These are phyloP conservation scores for Hyperoplus immaculatus DNA, from an alignment of 2,797 vertebrate genomes.

Conservation along the genomic window DNA sequence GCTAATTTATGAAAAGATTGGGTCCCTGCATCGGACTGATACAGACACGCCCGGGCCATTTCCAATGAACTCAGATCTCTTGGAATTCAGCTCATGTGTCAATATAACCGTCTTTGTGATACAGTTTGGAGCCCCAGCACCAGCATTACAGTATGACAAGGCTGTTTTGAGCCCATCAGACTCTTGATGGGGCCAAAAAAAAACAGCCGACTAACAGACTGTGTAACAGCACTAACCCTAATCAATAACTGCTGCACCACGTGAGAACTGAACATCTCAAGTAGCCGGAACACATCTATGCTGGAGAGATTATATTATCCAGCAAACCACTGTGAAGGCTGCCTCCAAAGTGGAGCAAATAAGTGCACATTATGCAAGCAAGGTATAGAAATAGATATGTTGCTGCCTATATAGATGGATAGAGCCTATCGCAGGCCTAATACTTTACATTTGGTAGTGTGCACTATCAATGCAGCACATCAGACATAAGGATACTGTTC, in stretches of 20 bases:
- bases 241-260: constrained; percentile 46
- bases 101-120: constrained; percentile 38
- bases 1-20: constrained; percentile 65
- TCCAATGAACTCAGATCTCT: constrained; percentile 53
- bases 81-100: constrained; percentile 63
- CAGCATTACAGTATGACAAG: constrained; percentile 2
- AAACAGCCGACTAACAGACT: constrained; percentile 12
- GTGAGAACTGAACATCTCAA: constrained; percentile 47
- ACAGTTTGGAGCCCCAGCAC: constrained; percentile 27
- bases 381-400: not conserved
- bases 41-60: constrained; percentile 81
- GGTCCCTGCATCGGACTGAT: constrained; percentile 67
- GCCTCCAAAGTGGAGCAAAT: constrained; percentile 37
- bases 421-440: constrained; percentile 9
- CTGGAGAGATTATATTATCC: constrained; percentile 29
- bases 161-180: constrained; percentile 36
- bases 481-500: constrained; percentile 19
- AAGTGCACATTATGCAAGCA: constrained; percentile 43
- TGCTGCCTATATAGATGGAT: constrained; percentile 45
- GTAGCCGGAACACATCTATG: constrained; percentile 42
- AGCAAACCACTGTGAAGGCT: constrained; percentile 29
- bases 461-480: constrained; percentile 50
- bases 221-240: constrained; percentile 38
- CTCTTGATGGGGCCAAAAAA: not conserved
- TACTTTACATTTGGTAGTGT: constrained; percentile 37